phyloP scores from a whole-genome alignment of 2,113 vertebrate genomes.

The Cyanistes caeruleus region DNA sequence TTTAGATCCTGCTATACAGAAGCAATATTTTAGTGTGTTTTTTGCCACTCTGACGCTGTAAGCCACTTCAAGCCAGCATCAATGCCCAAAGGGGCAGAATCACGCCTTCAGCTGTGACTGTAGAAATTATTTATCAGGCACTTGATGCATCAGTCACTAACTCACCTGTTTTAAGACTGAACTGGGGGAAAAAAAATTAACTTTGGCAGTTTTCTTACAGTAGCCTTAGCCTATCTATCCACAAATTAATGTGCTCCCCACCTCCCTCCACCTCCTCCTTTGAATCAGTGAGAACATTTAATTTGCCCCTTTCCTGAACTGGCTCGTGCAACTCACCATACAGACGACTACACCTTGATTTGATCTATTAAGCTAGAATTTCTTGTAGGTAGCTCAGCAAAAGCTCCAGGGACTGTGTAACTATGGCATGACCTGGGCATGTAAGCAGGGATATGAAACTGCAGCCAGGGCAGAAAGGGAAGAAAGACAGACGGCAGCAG shows the following conservation, averaged over 20 bases:
- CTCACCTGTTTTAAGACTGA: not conserved
- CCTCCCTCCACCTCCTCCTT: not conserved
- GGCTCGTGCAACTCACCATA: not conserved
- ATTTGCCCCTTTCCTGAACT: not conserved
- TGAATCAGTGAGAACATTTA: not conserved
- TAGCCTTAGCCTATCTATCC: not conserved
- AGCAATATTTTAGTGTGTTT: not conserved
- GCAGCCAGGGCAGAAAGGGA: not conserved
- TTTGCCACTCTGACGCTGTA: not conserved
- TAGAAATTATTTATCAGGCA: not conserved
- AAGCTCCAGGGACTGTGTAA: not conserved
- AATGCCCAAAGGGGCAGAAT: not conserved
- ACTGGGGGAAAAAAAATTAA: not conserved
- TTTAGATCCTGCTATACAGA: not conserved
- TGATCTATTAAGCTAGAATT: not conserved
- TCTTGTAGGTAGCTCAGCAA: not conserved
- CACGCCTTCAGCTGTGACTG: not conserved
- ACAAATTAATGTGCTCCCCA: not conserved
- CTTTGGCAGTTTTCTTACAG: not conserved
- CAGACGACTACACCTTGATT: not conserved
- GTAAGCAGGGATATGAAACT: not conserved
- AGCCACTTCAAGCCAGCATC: not conserved
- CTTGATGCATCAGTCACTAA: not conserved
- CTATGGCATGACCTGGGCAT: not conserved
- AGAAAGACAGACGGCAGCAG: not conserved